These are phyloP conservation scores for Crenuchus spilurus DNA, from an alignment of 2,797 vertebrate genomes.

Conservation along the genomic window DNA sequence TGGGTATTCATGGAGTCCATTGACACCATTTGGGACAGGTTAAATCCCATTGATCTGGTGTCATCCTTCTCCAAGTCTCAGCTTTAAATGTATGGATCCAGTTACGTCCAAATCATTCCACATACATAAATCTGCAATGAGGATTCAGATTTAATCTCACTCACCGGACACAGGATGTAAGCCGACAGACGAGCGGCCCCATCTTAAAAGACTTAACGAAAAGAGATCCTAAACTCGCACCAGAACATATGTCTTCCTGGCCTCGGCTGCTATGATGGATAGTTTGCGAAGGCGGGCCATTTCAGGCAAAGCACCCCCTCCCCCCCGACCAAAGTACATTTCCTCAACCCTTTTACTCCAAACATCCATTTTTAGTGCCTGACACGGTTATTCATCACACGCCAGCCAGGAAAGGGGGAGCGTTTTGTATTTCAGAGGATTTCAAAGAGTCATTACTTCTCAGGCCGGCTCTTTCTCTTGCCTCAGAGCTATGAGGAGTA, in stretches of 20 bases:
- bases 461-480: constrained; percentile 1
- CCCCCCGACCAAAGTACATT: constrained; percentile 46
- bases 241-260: constrained; percentile 33
- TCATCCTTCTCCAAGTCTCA: constrained; percentile 27
- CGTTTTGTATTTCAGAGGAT: constrained; percentile 38
- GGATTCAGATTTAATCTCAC: constrained; percentile 51
- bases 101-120: constrained; percentile 47
- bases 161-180: constrained; percentile 20
- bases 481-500: constrained; percentile 27
- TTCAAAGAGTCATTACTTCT: constrained; percentile 51
- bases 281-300: constrained; percentile 56
- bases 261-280: constrained; percentile 61
- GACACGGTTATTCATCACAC: constrained; percentile 52
- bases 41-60: constrained; percentile 32
- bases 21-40: constrained; percentile 10
- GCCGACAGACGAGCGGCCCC: constrained; percentile 32
- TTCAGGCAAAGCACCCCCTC: constrained; percentile 50
- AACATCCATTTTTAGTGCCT: constrained; percentile 55
- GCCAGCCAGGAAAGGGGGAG: constrained; percentile 11
- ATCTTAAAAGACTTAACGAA: constrained; percentile 49
- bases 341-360: constrained; percentile 55
- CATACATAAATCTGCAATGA: constrained; percentile 51
- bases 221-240: constrained; percentile 34
- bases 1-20: neutral
- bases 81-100: constrained; percentile 36